Percentiles rank a stretch among this genome's conserved stretches.
phyloP scores from a whole-genome alignment of 2,888 invertebrate species.

The Philhelius pedissequus region DNA sequence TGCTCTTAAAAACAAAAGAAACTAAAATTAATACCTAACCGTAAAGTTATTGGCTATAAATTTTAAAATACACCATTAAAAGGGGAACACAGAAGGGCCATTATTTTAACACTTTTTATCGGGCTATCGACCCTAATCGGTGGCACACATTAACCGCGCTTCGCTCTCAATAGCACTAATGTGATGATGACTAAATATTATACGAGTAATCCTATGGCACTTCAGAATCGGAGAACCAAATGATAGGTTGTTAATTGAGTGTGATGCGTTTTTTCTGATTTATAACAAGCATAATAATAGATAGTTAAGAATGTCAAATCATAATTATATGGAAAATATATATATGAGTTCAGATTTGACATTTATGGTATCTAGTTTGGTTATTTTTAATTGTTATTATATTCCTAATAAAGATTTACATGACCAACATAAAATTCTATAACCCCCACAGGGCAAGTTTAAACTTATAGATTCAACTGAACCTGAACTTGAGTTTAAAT shows the following conservation, averaged over 20 bases:
- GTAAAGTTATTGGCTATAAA: constrained; percentile 67
- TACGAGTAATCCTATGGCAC: constrained; percentile 48
- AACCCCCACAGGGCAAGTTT: too few species aligned
- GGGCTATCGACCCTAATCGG: constrained; percentile 63
- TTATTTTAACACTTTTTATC: constrained; percentile 68
- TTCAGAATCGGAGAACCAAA: constrained; percentile 22
- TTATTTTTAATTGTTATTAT: too few species aligned
- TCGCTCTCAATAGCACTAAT: constrained; percentile 39
- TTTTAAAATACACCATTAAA: constrained; percentile 48
- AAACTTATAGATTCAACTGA: too few species aligned
- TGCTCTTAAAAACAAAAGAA: constrained; percentile 64
- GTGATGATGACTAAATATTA: constrained; percentile 56
- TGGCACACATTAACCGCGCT: constrained; percentile 55
- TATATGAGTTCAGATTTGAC: too few species aligned
- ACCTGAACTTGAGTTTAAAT: too few species aligned
- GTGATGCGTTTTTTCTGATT: constrained; percentile 21
- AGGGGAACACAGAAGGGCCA: constrained; percentile 33
- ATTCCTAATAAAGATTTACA: too few species aligned
- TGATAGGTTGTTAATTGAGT: background rate
- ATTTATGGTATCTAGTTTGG: too few species aligned
- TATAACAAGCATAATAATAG: background rate
- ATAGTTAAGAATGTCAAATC: background rate
- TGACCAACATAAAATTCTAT: too few species aligned
- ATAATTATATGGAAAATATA: background rate
- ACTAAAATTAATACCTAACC: constrained; percentile 55